Percentiles rank a stretch among this genome's conserved stretches.
phyloP scores from a whole-genome alignment of 1,140 invertebrate species.

The Stegodyphus dumicola region DNA sequence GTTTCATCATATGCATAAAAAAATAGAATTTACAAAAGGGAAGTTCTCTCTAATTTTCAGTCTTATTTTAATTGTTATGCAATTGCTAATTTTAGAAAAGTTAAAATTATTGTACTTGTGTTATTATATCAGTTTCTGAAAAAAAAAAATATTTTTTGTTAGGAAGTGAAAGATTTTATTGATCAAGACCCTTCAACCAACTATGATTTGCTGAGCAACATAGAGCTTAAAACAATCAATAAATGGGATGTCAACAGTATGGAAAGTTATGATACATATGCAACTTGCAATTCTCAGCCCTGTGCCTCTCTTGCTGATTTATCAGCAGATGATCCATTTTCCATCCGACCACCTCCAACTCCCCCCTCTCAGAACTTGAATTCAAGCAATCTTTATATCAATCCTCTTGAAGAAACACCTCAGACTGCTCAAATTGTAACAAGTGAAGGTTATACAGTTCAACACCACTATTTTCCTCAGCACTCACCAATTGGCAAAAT shows the following conservation, averaged over 20 bases:
- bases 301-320: conserved; percentile 78
- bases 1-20: too few relatives aligned
- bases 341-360: conserved; percentile 55
- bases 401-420: conserved; percentile 77
- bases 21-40: too few relatives aligned
- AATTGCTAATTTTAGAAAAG: too few relatives aligned
- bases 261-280: conserved; percentile 91
- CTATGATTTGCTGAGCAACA: conserved; percentile 57
- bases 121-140: too few relatives aligned
- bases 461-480: conserved; percentile 92
- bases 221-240: conserved; percentile 67
- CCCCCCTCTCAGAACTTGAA: conserved; percentile 57
- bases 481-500: conserved; percentile 65
- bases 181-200: conserved; percentile 51
- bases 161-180: conserved; percentile 61
- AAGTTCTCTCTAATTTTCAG: too few relatives aligned
- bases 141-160: background rate
- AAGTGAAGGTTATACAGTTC: conserved; percentile 91
- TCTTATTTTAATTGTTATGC: too few relatives aligned
- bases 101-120: too few relatives aligned
- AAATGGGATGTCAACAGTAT: conserved; percentile 77
- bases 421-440: conserved; percentile 75
- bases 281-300: conserved; percentile 94
- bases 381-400: conserved; percentile 90
- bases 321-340: conserved; percentile 60